Base-by-base conservation (phyloP, 2,888 invertebrate genomes). In the Tetragnatha montana region DNA sequence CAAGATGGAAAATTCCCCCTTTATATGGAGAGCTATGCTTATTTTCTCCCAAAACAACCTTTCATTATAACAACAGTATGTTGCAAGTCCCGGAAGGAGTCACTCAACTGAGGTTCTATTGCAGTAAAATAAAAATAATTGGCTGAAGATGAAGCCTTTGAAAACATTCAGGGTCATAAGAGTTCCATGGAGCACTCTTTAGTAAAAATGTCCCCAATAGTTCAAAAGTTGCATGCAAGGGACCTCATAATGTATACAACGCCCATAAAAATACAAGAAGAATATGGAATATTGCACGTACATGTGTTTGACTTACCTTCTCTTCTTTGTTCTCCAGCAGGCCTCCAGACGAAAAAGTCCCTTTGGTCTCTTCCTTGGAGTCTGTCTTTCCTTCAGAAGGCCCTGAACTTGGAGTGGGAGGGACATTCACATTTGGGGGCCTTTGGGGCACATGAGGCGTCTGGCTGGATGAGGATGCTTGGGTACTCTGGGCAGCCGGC, bases 241-340 rank as follows among this genome's bases (percentile, higher is more conserved):
- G 17, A 79, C 8, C n/a, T 51, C 35, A 51, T 21, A 51, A 49
- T n/a, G 19, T 19, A 50, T 35, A 19, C 17, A 22, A 22, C 50
- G 22, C 22, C 21, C 50, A 82, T n/a, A 73, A 71, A 19, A 78
- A 78, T n/a, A 78, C 47, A 35, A 14, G n/a, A 35, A 14, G n/a
- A 51, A 80, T 19, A 21, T 0, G 47, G 17, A 82, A 7, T 10
- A 7, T 6, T n/a, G 14, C n/a, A 35, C 35, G 35, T 35, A 35
- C 35, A 35, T 35, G 35, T 35, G 35, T 35, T 68, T 81, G 19
- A n/a, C 14, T 22, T 69, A 91, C 91, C 87, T 90, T 91, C 78
- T 91, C 91, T 60, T 91, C 91, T 51, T 78, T 80, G 4, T 47
- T 51, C 10, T 91, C 91, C 8, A 82, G 49, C 8, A 88, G n/a